These are phyloP conservation scores for Mylabris phalerata DNA, from an alignment of 1,140 invertebrate genomes.

Conservation along the genomic window DNA sequence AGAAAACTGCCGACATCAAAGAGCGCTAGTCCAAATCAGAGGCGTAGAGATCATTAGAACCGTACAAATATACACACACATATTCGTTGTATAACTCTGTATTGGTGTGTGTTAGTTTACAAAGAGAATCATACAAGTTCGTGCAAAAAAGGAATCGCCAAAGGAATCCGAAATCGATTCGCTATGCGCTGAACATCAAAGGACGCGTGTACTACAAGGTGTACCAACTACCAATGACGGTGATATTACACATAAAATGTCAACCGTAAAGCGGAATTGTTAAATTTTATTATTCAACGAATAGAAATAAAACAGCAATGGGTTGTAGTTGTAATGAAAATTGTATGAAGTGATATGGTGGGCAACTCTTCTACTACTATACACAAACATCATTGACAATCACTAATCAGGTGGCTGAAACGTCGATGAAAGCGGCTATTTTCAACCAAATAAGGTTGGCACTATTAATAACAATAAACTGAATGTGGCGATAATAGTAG, in stretches of 20 bases:
- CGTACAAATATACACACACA: no score
- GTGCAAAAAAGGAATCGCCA: constrained; percentile 17
- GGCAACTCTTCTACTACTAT: neutral
- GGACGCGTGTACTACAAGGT: constrained; percentile 29
- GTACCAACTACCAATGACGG: constrained; percentile 23
- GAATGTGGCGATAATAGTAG: constrained; percentile 42
- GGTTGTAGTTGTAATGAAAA: constrained; percentile 22
- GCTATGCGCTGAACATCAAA: constrained; percentile 29
- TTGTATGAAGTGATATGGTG: constrained; percentile 21
- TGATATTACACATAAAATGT: constrained; percentile 23
- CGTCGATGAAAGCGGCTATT: constrained; percentile 32
- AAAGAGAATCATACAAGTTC: neutral
- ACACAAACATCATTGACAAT: neutral
- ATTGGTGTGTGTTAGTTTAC: no score
- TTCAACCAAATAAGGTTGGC: constrained; percentile 38
- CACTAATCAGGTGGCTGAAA: constrained; percentile 40
- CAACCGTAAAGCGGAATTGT: constrained; percentile 31
- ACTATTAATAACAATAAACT: constrained; percentile 45
- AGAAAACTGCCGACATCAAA: no score
- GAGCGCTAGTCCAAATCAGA: no score
- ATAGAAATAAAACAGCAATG: neutral
- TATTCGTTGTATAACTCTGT: no score
- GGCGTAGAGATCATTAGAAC: no score
- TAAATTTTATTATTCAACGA: constrained; percentile 36
- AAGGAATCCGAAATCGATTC: constrained; percentile 31